A percentile compares a stretch with the other conserved stretches of the same genome.
Evolutionary conservation across 2,797 vertebrate species (phyloP).

Genomic region (Chelmon rostratus): DNA sequence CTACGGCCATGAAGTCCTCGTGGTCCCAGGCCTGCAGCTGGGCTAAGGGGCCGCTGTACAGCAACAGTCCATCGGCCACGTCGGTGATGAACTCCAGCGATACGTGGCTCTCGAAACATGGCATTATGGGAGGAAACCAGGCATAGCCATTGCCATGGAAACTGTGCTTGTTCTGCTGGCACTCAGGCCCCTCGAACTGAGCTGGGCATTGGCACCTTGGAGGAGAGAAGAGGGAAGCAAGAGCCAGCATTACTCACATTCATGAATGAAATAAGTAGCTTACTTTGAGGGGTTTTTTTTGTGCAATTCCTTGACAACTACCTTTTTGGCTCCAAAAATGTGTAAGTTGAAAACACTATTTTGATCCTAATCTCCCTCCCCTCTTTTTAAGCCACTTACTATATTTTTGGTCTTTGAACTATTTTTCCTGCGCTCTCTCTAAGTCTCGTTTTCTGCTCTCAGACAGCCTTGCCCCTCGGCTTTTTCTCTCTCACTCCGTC

Average conservation of each 20-base stretch:
- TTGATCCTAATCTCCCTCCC: background rate
- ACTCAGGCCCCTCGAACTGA: slow-evolving; percentile 89
- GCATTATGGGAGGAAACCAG: slow-evolving; percentile 90
- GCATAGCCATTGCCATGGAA: slow-evolving; percentile 91
- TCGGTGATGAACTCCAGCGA: slow-evolving; percentile 91
- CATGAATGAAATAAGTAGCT: slow-evolving; percentile 20
- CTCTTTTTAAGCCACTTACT: slow-evolving; percentile 45
- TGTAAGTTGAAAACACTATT: background rate
- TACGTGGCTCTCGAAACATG: slow-evolving; percentile 88
- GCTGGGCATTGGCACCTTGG: slow-evolving; percentile 89
- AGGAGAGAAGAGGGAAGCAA: slow-evolving; percentile 45
- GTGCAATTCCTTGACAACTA: slow-evolving; percentile 10
- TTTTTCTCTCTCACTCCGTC: slow-evolving; percentile 51
- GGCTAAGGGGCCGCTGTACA: slow-evolving; percentile 89
- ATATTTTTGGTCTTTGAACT: slow-evolving; percentile 37
- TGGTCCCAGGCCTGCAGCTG: slow-evolving; percentile 85
- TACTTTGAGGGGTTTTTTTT: background rate
- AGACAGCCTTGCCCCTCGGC: slow-evolving; percentile 52
- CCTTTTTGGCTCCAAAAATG: background rate
- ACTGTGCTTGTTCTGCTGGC: slow-evolving; percentile 91
- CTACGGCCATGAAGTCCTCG: slow-evolving; percentile 90
- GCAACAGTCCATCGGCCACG: slow-evolving; percentile 87
- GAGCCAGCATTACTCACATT: slow-evolving; percentile 39
- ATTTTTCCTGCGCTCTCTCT: slow-evolving; percentile 7
- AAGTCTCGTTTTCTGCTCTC: slow-evolving; percentile 45